Evolutionary conservation across 2,797 vertebrate genomes (phyloP).

Genomic region (Diglossa cyanea): DNA sequence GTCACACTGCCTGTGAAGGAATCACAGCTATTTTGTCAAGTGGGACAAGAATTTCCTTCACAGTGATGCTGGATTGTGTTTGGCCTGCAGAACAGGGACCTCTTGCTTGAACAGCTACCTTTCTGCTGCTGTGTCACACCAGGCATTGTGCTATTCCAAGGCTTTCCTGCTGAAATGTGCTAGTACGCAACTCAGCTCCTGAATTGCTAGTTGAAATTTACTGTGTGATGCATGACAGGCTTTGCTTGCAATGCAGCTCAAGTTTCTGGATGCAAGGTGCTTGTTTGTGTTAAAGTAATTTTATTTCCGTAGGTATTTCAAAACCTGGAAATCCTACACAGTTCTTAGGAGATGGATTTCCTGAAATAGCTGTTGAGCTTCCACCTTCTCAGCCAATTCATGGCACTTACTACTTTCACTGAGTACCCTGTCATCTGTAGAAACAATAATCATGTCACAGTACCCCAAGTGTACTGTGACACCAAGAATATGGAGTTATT

Average conservation of each 20-base stretch:
- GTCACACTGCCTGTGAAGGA: neutral
- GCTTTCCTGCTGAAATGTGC: neutral
- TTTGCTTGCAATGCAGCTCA: neutral
- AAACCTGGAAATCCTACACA: neutral
- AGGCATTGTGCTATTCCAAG: neutral
- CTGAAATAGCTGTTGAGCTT: neutral
- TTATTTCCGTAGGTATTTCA: neutral
- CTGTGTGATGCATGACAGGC: neutral
- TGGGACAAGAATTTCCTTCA: neutral
- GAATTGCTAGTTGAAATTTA: neutral
- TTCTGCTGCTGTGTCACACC: neutral
- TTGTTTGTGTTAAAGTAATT: neutral
- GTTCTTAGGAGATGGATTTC: neutral
- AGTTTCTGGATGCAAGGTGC: neutral
- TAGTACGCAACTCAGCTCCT: neutral
- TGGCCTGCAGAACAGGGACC: neutral
- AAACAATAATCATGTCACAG: neutral
- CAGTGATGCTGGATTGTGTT: neutral
- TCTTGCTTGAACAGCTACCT: neutral
- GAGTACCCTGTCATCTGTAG: neutral
- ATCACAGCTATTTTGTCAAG: neutral
- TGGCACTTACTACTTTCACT: neutral
- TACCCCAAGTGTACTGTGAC: neutral
- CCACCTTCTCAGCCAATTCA: neutral
- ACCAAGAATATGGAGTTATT: neutral